Evolutionary conservation across 2,113 vertebrate genomes (phyloP), one percentile per base, ranked within the genome.

Genomic region (Oncorhynchus kisutch): DNA sequence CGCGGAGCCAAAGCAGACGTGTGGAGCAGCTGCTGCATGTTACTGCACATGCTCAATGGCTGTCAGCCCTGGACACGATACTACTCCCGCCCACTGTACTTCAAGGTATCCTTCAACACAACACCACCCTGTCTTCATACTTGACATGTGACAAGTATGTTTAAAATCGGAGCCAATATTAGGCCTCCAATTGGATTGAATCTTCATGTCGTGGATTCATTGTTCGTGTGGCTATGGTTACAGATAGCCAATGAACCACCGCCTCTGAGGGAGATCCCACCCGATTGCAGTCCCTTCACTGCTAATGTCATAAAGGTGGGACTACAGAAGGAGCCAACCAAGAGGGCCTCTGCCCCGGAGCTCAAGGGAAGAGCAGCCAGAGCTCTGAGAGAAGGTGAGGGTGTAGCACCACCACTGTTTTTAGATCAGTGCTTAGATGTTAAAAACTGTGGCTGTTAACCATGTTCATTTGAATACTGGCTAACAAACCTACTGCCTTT

Each of bases 21-120:
- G 85, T 99, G 98, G 98, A 99, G 98, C 93, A 96, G 96, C 81
- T 98, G 97, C 86, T 99, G 98, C 48, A 96, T 97, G 96, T 91
- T 98, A 92, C 93, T 99, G 72, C 97, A 99, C 87, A 96, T 99
- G 96, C 95, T 98, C 51, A 99, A 95, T 0, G 97, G 96, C 67
- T 95, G 95, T 87, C 97, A 96, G 71, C 98, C 98, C 0, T 99
- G 98, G 98, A 97, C 94, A 1, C 95, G 95, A 82, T 96, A 95
- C 81, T 98, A 97, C 91, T 94, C 91, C 72, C 95, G 95, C 6
- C 94, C 94, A 0, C 94, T 99, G 3, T 98, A 94, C 80, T 93
- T 99, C 5, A 97, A 99, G 95, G 98, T 99, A 75, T 80, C 87
- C 14, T 65, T 3, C 66, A 67, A 45, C 54, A 54, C 51, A 54